Evolutionary conservation across 2,888 invertebrate genomes (phyloP).

Genomic region (Rhyacophila evoluta): DNA sequence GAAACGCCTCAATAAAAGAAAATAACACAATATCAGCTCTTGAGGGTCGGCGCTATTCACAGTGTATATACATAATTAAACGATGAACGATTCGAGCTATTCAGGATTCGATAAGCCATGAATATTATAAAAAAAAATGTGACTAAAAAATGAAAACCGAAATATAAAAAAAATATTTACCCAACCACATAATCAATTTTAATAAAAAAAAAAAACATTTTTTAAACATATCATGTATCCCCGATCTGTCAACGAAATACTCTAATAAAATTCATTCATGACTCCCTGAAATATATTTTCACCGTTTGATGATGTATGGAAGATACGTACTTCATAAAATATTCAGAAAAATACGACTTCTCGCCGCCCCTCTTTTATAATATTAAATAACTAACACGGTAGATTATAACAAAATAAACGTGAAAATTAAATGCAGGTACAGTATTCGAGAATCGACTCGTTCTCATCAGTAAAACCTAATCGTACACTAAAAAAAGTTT

Average conservation of each 20-base stretch:
- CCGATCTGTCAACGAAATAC: too few species aligned
- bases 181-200: too few species aligned
- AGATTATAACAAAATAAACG: conserved; percentile 48
- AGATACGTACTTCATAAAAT: conserved; percentile 5
- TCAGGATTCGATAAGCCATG: not conserved
- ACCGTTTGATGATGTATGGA: not conserved
- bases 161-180: too few species aligned
- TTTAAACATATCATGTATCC: too few species aligned
- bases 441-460: conserved; percentile 69
- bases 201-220: too few species aligned
- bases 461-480: conserved; percentile 69
- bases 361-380: not conserved
- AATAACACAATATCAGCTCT: conserved; percentile 11
- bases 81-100: not conserved
- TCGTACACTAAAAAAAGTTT: conserved; percentile 66
- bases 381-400: conserved; percentile 46
- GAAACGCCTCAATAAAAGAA: not conserved
- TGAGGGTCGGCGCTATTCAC: conserved; percentile 2
- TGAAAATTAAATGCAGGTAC: conserved; percentile 69
- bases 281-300: not conserved
- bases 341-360: conserved; percentile 1
- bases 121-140: not conserved
- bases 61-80: not conserved
- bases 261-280: not conserved
- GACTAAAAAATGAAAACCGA: too few species aligned